These are phyloP conservation scores for Sesia bembeciformis DNA, from an alignment of 2,888 invertebrate species.

Conservation along the genomic window DNA sequence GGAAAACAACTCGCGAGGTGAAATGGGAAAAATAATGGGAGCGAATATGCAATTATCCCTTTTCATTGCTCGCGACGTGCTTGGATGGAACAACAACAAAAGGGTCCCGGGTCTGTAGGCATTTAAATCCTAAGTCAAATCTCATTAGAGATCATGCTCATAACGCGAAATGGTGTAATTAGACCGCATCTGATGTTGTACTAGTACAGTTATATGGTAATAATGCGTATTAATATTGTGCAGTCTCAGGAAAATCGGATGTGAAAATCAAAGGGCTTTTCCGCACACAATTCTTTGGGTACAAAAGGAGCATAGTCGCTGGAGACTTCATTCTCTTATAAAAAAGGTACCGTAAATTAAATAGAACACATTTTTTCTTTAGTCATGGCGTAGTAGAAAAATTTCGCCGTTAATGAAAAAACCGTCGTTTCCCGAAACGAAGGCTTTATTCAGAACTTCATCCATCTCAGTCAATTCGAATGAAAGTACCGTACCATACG, in stretches of 20 bases:
- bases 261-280: too few species aligned
- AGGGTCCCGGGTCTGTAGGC: constrained; percentile 9
- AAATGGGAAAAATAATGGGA: constrained; percentile 45
- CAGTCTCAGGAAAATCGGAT: too few species aligned
- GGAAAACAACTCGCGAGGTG: constrained; percentile 31
- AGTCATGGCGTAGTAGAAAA: too few species aligned
- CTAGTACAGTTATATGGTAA: too few species aligned
- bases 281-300: too few species aligned
- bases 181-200: not conserved
- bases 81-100: constrained; percentile 10
- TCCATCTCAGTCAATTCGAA: constrained; percentile 3
- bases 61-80: constrained; percentile 33
- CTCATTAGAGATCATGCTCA: constrained; percentile 13
- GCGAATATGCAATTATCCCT: constrained; percentile 54
- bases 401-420: too few species aligned
- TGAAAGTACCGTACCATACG: constrained; percentile 6
- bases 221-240: too few species aligned
- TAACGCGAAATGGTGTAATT: constrained; percentile 1
- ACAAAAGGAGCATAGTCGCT: too few species aligned
- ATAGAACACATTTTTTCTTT: too few species aligned
- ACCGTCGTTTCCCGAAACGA: too few species aligned
- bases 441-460: not conserved
- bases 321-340: too few species aligned
- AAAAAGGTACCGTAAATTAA: too few species aligned
- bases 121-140: constrained; percentile 25